Conservation (phyloP, 1,140 invertebrate species). For the Bombus sylvicola region DNA sequence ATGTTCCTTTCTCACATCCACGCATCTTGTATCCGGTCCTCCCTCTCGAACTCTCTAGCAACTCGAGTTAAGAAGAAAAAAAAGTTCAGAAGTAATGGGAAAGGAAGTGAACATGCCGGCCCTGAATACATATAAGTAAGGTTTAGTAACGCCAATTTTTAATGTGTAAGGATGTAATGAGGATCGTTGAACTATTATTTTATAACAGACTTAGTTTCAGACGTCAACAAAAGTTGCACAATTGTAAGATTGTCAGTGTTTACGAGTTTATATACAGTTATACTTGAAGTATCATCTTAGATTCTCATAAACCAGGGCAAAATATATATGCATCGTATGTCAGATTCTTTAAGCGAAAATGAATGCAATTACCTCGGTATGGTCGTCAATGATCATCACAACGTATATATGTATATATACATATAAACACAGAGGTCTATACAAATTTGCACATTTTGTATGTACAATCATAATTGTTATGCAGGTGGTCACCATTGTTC, state of each 20-base stretch:
- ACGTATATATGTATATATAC: slow-evolving; percentile 64
- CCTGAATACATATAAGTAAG: slow-evolving; percentile 74
- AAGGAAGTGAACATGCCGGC: slow-evolving; percentile 70
- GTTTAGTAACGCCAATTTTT: slow-evolving; percentile 74
- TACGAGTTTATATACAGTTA: slow-evolving; percentile 72
- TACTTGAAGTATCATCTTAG: slow-evolving; percentile 31
- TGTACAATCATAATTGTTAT: slow-evolving; percentile 63
- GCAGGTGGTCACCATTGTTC: slow-evolving; percentile 57
- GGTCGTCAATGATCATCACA: slow-evolving; percentile 38
- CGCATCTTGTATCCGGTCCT: slow-evolving; percentile 77
- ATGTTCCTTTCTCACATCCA: slow-evolving; percentile 67
- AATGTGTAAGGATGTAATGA: slow-evolving; percentile 77
- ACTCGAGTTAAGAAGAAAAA: slow-evolving; percentile 60
- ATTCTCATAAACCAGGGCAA: slow-evolving; percentile 53
- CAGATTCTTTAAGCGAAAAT: slow-evolving; percentile 37
- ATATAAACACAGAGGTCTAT: slow-evolving; percentile 66
- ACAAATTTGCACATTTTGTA: slow-evolving; percentile 67
- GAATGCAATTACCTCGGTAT: slow-evolving; percentile 32
- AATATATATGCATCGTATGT: slow-evolving; percentile 35
- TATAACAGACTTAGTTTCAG: slow-evolving; percentile 43
- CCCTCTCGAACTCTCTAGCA: slow-evolving; percentile 73
- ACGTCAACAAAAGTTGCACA: slow-evolving; percentile 34
- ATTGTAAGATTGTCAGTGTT: slow-evolving; percentile 65
- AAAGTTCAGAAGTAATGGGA: slow-evolving; percentile 65
- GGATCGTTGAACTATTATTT: slow-evolving; percentile 54